A percentile compares a stretch with the other conserved stretches of the same genome.
phyloP scores from a whole-genome alignment of 2,797 vertebrate species.

The Selene dorsalis region DNA sequence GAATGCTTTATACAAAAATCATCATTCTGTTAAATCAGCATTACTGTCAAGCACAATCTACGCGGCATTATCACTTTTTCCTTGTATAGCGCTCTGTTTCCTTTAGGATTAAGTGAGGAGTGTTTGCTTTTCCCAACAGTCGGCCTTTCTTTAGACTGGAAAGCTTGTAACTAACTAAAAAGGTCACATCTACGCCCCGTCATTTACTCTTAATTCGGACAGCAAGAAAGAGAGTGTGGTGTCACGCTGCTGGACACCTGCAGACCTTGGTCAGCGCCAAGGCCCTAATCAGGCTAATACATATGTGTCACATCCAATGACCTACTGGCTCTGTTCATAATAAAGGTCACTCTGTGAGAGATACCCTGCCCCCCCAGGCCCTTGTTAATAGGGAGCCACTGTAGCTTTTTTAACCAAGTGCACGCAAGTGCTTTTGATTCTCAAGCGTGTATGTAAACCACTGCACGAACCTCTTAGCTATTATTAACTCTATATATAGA shows the following conservation, averaged over 20 bases:
- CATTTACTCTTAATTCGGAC: constrained; percentile 84
- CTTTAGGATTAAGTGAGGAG: too few relatives aligned
- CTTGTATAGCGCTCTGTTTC: neutral
- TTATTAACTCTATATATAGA: neutral
- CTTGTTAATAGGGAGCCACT: constrained; percentile 79
- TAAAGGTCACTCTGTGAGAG: constrained; percentile 85
- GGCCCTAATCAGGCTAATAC: constrained; percentile 86
- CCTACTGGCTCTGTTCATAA: constrained; percentile 82
- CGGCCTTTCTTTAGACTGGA: constrained; percentile 29
- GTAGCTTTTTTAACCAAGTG: constrained; percentile 60
- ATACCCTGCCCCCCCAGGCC: constrained; percentile 82
- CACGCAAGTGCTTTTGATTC: constrained; percentile 35
- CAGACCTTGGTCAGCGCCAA: constrained; percentile 73
- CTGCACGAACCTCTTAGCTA: neutral
- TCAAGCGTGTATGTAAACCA: constrained; percentile 27
- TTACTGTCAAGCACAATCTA: neutral
- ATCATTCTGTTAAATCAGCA: constrained; percentile 1
- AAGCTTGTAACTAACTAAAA: constrained; percentile 67
- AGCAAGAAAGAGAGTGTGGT: constrained; percentile 66
- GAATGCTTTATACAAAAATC: neutral
- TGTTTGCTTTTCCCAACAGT: neutral
- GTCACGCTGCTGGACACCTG: constrained; percentile 81
- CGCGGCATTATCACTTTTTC: neutral
- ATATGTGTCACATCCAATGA: constrained; percentile 87
- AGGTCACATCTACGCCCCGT: constrained; percentile 81